Evolutionary conservation across 2,888 invertebrate genomes (phyloP), one percentile per base, ranked within the genome.

Genomic region (Lymantria dispar): DNA sequence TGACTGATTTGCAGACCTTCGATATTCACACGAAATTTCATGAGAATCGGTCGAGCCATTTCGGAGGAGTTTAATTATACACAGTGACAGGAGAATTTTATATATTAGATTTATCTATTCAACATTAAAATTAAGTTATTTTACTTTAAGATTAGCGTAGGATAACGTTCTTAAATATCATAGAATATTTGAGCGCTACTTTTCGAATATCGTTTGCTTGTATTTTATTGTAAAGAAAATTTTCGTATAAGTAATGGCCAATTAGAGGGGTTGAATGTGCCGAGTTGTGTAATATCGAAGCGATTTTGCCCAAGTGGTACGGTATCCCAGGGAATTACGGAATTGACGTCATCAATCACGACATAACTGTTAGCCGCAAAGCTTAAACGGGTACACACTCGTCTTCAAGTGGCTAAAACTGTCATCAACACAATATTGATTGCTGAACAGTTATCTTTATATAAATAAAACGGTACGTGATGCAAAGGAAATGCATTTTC

Each of bases 291-390:
- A 63, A 62, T 51, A 62, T 58, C 53, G 60, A 56, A 59, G 58
- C 54, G 62, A 50, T 7, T n/a, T 38, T 38, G 60, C 52, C 52
- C n/a, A 58, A 57, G 54, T 57, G 40, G 55, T 50, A 47, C 50
- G 54, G 60, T 45, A 56, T 48, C 56, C 73, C 70, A 78, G 82
- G 74, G 81, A 78, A 83, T 80, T 81, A 78, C 83, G 78, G 83
- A 81, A 87, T 85, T 85, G 85, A 76, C 80, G 72, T 83, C 86
- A 88, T 88, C 87, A 87, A 88, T 88, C 87, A 86, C 79, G 56
- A 56, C 60, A 59, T 64, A 65, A 72, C 74, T 78, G 77, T 76
- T 77, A 71, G 72, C 73, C 73, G 72, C 80, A 80, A 74, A 70
- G 79, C 74, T 80, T 78, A 80, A 83, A 83, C 78, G 77, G 77